Conservation (phyloP, 1,140 invertebrate species). For the Babylonia areolata region DNA sequence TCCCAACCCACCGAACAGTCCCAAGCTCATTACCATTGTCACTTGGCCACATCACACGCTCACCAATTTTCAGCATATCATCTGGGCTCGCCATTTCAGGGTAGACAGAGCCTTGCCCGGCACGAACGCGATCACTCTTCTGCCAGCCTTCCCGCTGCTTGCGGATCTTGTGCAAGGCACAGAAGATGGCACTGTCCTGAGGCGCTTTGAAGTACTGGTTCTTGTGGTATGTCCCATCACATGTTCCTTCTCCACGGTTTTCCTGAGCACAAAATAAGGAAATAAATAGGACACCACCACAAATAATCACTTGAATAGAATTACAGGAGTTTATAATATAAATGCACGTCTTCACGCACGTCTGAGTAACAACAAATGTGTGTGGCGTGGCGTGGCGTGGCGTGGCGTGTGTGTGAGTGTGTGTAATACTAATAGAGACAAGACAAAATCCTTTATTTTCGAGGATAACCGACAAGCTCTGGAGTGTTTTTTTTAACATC, state of each 20-base stretch:
- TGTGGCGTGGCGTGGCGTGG: no score
- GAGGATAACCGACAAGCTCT: no score
- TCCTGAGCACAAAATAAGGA: constrained; percentile 34
- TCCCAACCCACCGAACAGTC: constrained; percentile 79
- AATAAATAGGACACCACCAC: constrained; percentile 35
- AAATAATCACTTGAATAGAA: no score
- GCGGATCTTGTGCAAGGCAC: constrained; percentile 65
- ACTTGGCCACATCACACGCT: constrained; percentile 79
- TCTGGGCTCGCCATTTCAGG: neutral
- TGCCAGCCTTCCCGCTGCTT: constrained; percentile 43
- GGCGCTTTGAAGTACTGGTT: constrained; percentile 64
- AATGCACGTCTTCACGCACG: no score
- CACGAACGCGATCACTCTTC: constrained; percentile 31
- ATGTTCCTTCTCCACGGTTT: constrained; percentile 61
- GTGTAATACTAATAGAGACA: no score
- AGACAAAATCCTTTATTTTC: no score
- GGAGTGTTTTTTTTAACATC: no score
- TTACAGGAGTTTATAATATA: no score
- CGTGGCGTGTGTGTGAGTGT: no score
- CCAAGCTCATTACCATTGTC: constrained; percentile 78
- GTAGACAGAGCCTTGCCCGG: constrained; percentile 17
- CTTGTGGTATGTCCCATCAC: constrained; percentile 67
- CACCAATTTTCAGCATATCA: constrained; percentile 74
- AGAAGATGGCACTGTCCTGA: constrained; percentile 68
- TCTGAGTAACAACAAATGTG: no score